Evolutionary conservation across 2,888 invertebrate species (phyloP).

Genomic region (Chrysotoxum bicinctum): DNA sequence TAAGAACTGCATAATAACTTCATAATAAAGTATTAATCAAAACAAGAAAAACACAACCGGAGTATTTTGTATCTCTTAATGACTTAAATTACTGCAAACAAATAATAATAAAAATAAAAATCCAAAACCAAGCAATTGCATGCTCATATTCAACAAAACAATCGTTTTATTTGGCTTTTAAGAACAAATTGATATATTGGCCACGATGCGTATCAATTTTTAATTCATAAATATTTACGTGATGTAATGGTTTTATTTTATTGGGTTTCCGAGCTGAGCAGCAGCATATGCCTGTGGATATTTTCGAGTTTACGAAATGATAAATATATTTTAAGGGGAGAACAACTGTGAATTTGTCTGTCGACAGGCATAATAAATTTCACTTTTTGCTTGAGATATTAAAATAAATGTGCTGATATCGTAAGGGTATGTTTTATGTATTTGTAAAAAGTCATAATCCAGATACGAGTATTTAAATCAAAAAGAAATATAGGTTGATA

Average conservation of each 20-base stretch:
- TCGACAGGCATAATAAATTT: conserved; percentile 1
- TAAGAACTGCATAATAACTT: not conserved
- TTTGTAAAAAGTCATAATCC: no score
- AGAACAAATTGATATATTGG: not conserved
- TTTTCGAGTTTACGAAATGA: not conserved
- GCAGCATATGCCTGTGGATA: not conserved
- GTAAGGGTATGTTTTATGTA: not conserved
- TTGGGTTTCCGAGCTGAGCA: not conserved
- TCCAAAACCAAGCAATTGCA: not conserved
- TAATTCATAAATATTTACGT: conserved; percentile 14
- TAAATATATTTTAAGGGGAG: not conserved
- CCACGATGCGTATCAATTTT: conserved; percentile 2
- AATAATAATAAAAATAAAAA: not conserved
- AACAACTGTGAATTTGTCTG: conserved; percentile 1
- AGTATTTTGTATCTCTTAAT: not conserved
- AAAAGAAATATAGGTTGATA: no score
- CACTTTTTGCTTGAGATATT: not conserved
- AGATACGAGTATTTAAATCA: no score
- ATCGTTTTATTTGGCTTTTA: not conserved
- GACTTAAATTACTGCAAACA: not conserved
- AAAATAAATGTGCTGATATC: not conserved
- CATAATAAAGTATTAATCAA: not conserved
- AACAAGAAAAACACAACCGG: not conserved
- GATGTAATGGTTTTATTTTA: not conserved
- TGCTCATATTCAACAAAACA: not conserved